Base-by-base conservation (phyloP, 1,140 invertebrate species). In the Orussus abietinus region DNA sequence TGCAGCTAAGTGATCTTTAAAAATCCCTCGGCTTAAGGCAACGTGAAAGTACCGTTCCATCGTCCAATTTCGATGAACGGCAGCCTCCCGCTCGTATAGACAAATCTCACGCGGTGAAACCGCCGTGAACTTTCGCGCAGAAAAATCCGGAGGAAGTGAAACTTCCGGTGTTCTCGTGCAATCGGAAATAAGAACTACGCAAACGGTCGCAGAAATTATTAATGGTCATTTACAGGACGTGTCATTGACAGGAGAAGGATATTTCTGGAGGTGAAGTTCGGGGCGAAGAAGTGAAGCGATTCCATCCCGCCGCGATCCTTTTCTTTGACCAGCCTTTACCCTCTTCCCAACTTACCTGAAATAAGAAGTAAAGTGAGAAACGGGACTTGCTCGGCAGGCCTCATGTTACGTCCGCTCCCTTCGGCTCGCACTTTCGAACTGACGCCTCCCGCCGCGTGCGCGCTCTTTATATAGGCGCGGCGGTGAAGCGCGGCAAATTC, bases 391-490 rank as follows among this genome's bases (percentile, higher is more conserved):
- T 46, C 35, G 43, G 48, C 47, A 40, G 48, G 44, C 42, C 48
- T n/a, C n/a, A n/a, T n/a, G n/a, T n/a, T 46, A 40, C 39, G 35
- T 40, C 38, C 34, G 33, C 15, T 26, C 5, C n/a, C 10, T 21
- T 38, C 29, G 11, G 51, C 60, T 59, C 49, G 57, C 53, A 65
- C 64, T 67, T 67, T 69, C 66, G 53, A 66, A 69, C 64, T 69
- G 58, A 60, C 55, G 55, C 55, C 55, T 60, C 47, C 48, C 43
- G 55, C 55, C 50, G 53, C 56, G 57, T 51, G 39, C 39, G 44
- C 42, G 51, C 56, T 55, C 62, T 68, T 62, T 65, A 66, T 56
- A n/a, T n/a, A n/a, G n/a, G n/a, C n/a, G n/a, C n/a, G n/a, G n/a
- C n/a, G n/a, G n/a, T n/a, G n/a, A n/a, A n/a, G n/a, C n/a, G n/a